These are phyloP conservation scores for Ylistrum balloti DNA, from an alignment of 1,140 invertebrate genomes.

Conservation along the genomic window DNA sequence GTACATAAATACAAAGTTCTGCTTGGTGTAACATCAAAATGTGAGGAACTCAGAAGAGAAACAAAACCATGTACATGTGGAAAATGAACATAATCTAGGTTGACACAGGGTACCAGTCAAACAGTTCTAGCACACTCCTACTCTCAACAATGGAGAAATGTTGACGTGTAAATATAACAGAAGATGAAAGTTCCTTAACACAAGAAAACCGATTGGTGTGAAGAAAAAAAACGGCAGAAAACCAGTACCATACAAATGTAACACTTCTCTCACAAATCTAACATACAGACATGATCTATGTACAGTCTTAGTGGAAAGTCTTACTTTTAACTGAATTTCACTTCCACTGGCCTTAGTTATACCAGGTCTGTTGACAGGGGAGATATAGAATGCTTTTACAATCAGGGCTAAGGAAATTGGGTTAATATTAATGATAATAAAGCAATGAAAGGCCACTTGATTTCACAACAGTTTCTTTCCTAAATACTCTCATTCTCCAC, in stretches of 20 bases:
- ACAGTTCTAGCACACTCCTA: background rate
- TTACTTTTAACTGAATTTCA: background rate
- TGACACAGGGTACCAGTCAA: background rate
- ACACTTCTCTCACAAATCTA: background rate
- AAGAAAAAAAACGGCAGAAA: background rate
- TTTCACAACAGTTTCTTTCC: conserved; percentile 22
- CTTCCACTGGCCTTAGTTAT: background rate
- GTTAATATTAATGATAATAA: background rate
- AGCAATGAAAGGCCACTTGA: conserved; percentile 26
- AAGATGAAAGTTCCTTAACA: background rate
- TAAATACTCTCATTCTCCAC: background rate
- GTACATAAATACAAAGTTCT: conserved; percentile 33
- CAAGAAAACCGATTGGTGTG: background rate
- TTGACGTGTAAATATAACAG: background rate
- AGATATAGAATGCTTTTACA: background rate
- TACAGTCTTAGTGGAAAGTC: background rate
- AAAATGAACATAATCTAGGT: background rate
- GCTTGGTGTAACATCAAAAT: background rate
- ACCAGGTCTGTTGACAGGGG: background rate
- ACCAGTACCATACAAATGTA: background rate
- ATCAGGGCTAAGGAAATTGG: background rate
- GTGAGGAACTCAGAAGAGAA: background rate
- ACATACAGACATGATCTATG: background rate
- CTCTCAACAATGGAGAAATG: background rate
- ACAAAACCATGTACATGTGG: background rate